Percentiles rank a stretch among this genome's conserved stretches.
phyloP scores from a whole-genome alignment of 1,140 invertebrate genomes.

The Drosophila seguyi region DNA sequence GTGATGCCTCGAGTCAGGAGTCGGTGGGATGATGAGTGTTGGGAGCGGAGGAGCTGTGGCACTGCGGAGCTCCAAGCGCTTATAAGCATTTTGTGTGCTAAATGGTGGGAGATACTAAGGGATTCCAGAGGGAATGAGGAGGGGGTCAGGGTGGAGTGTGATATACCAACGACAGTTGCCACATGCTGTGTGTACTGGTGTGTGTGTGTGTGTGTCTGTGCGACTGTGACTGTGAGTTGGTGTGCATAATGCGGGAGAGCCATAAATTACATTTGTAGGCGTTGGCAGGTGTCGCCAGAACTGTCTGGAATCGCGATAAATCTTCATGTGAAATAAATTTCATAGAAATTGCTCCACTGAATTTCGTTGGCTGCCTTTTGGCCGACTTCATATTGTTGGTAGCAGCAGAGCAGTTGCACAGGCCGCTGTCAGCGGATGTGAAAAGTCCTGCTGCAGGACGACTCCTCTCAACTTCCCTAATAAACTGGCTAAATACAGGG shows the following conservation, averaged over 20 bases:
- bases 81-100: conserved; percentile 77
- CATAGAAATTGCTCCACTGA: conserved; percentile 85
- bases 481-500: conserved; percentile 61
- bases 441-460: conserved; percentile 73
- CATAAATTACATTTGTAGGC: conserved; percentile 85
- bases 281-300: conserved; percentile 85
- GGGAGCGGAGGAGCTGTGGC: conserved; percentile 17
- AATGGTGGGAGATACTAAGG: conserved; percentile 35
- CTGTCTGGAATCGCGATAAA: conserved; percentile 86
- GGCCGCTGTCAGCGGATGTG: conserved; percentile 66
- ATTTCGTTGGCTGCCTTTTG: conserved; percentile 81
- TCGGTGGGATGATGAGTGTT: conserved; percentile 33
- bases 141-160: conserved; percentile 24
- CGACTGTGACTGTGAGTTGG: conserved; percentile 52
- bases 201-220: conserved; percentile 30
- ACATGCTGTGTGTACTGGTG: conserved; percentile 45
- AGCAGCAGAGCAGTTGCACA: conserved; percentile 24
- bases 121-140: neutral
- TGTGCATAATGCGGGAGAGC: conserved; percentile 82
- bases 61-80: conserved; percentile 46
- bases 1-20: conserved; percentile 21
- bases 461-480: conserved; percentile 47
- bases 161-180: conserved; percentile 47
- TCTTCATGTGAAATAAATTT: conserved; percentile 86
- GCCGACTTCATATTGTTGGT: conserved; percentile 55